These are phyloP conservation scores for Python bivittatus DNA, from an alignment of 2,113 vertebrate genomes.

Conservation along the genomic window DNA sequence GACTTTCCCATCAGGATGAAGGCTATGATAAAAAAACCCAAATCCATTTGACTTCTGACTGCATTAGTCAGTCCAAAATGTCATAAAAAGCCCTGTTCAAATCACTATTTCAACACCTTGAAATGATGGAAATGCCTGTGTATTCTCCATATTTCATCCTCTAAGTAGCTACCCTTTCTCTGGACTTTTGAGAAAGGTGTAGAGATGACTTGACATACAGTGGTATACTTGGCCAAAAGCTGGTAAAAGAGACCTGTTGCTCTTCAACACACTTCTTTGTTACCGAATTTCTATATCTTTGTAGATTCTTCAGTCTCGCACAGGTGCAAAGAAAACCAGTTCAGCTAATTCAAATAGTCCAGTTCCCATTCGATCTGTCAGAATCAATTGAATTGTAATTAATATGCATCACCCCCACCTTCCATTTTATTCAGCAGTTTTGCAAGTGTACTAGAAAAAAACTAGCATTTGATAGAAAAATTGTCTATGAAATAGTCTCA, in stretches of 20 bases:
- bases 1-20: slow-evolving; percentile 36
- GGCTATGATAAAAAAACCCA: background rate
- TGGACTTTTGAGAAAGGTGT: slow-evolving; percentile 21
- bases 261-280: slow-evolving; percentile 48
- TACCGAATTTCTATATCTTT: slow-evolving; percentile 48
- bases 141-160: background rate
- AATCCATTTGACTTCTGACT: slow-evolving; percentile 15
- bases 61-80: slow-evolving; percentile 17
- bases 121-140: slow-evolving; percentile 42
- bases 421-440: slow-evolving; percentile 77
- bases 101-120: slow-evolving; percentile 20
- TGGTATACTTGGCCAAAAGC: slow-evolving; percentile 38
- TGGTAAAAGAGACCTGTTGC: slow-evolving; percentile 44
- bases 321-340: slow-evolving; percentile 57
- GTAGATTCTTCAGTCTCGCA: slow-evolving; percentile 53
- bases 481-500: slow-evolving; percentile 72
- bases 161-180: background rate
- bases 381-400: slow-evolving; percentile 65
- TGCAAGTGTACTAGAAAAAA: slow-evolving; percentile 71
- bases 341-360: slow-evolving; percentile 57
- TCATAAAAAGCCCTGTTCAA: slow-evolving; percentile 25
- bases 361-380: slow-evolving; percentile 55
- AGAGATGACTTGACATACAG: slow-evolving; percentile 28
- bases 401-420: slow-evolving; percentile 61
- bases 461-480: slow-evolving; percentile 76